Base-by-base conservation (phyloP, 1,140 invertebrate species). In the Bicyclus anynana region DNA sequence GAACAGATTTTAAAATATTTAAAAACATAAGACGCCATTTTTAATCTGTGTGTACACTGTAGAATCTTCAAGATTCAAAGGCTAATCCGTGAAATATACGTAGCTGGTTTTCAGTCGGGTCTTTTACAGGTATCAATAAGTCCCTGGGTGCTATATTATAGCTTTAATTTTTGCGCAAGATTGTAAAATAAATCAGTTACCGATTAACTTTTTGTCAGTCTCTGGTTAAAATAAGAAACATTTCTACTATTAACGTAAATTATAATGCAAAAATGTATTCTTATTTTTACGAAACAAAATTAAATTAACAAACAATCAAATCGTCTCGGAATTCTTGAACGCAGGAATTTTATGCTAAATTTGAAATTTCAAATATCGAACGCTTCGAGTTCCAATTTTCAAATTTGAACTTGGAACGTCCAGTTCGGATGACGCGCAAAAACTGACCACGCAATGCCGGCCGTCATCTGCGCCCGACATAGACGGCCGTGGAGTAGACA, bases 321-420 rank as follows among this genome's bases (percentile, higher is more conserved):
- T 46, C 42, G 51, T 56, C 52, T 65, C 42, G 62, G 47, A 60
- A 72, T 73, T 72, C 65, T 61, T 53, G 49, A 69, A 63, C 49
- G 62, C 52, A 52, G 68, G 72, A 53, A 77, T 77, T 84, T 84
- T 76, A 84, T 82, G 76, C 69, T 77, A 77, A 83, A 80, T 72
- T 81, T 74, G 61, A 83, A 79, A 83, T 84, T 85, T 83, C 80
- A 83, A 87, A 87, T 83, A 79, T 85, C 81, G 80, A 84, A 83
- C 68, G 70, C 58, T 65, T 76, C 67, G 72, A 69, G 69, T 78
- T 82, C 78, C 78, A 84, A 87, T 87, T 87, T 87, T 87, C 82
- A 81, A 84, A 87, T 87, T 87, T 85, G 84, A 87, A 86, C 84
- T 85, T 84, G 84, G 82, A 79, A 79, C 78, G 84, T 87, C 82